Conservation (phyloP, 1,140 invertebrate genomes). For the Lepidurus apus region DNA sequence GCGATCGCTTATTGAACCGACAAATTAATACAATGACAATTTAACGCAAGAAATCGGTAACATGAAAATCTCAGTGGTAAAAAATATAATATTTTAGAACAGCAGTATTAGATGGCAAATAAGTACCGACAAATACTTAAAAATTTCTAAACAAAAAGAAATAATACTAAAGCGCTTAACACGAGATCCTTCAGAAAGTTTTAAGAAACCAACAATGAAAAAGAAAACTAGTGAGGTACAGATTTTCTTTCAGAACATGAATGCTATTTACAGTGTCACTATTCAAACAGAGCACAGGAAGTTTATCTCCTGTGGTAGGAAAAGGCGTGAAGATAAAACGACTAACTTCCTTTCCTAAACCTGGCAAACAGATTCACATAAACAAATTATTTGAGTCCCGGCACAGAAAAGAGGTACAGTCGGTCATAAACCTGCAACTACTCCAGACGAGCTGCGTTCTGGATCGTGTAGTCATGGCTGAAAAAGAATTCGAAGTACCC, state of each 20-base stretch:
- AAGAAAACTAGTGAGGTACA: no score
- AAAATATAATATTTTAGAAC: no score
- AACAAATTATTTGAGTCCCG: background rate
- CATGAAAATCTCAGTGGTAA: no score
- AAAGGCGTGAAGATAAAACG: background rate
- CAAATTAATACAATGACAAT: no score
- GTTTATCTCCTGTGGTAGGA: conserved; percentile 15
- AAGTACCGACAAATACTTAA: no score
- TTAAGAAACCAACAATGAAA: no score
- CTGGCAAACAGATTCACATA: background rate
- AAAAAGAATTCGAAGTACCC: background rate
- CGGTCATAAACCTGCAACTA: background rate
- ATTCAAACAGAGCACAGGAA: background rate
- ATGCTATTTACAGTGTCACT: background rate
- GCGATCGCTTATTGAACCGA: no score
- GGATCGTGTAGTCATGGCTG: background rate
- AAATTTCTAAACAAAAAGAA: no score
- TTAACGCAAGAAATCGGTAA: no score
- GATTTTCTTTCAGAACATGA: background rate
- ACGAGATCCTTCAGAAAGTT: no score
- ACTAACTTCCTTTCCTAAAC: background rate
- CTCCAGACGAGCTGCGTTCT: background rate
- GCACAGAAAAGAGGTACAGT: background rate
- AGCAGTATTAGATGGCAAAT: no score
- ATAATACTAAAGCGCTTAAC: no score